phyloP scores from a whole-genome alignment of 2,888 invertebrate species.

The Steinernema carpocapsae region DNA sequence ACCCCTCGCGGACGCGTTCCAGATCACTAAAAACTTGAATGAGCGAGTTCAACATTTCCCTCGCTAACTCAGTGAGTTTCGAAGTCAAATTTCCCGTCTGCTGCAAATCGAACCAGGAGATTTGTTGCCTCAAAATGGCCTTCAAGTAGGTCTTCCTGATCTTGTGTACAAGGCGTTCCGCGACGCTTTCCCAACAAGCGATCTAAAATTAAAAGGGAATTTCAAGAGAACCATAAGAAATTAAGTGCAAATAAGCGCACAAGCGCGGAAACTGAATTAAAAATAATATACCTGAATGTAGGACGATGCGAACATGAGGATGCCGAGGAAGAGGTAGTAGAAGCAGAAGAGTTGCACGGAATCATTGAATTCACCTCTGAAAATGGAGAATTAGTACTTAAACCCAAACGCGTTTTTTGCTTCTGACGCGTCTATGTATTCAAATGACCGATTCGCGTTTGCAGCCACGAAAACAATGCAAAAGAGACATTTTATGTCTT shows the following conservation, averaged over 20 bases:
- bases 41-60: neutral
- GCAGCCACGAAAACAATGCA: too few species aligned
- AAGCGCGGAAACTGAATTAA: neutral
- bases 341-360: constrained; percentile 57
- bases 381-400: constrained; percentile 1
- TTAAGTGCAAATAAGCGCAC: neutral
- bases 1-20: constrained; percentile 72
- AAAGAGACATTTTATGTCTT: too few species aligned
- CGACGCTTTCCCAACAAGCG: constrained; percentile 64
- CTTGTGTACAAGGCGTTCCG: constrained; percentile 71
- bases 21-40: constrained; percentile 72
- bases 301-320: constrained; percentile 71
- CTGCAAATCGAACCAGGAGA: constrained; percentile 71
- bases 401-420: too few species aligned
- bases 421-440: too few species aligned
- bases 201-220: constrained; percentile 48
- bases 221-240: neutral
- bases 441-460: too few species aligned
- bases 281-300: constrained; percentile 65
- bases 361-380: constrained; percentile 63
- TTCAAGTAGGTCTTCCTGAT: constrained; percentile 71
- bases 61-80: constrained; percentile 72
- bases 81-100: constrained; percentile 72
- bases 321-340: constrained; percentile 72
- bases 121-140: constrained; percentile 70